Evolutionary conservation across 2,888 invertebrate genomes (phyloP), one percentile per base, ranked within the genome.

Genomic region (Maniola hyperantus): DNA sequence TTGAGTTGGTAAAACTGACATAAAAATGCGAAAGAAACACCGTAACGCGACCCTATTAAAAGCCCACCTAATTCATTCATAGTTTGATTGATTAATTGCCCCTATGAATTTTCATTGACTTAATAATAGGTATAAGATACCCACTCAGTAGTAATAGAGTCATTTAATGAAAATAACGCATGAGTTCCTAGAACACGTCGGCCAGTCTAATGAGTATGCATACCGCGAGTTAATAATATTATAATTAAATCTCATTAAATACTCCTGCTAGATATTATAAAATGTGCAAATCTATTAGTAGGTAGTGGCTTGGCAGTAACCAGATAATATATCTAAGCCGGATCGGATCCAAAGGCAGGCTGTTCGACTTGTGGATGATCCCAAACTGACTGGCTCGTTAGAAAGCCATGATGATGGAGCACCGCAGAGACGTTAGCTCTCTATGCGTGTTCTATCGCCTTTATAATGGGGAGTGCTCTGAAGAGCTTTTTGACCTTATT

Each of bases 201-300:
- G 13, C 44, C 13, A 20, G 34, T 26, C n/a, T 42, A 58, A 59
- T 66, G 18, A 57, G 60, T 60, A 69, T 60, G 64, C 65, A 64
- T 50, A 46, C 44, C 60, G 50, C 51, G 64, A 15, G 33, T 51
- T 55, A 58, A 65, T 69, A 63, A 15, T 66, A 66, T 64, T 51
- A 64, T 68, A 58, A 39, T 62, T 60, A 51, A 51, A 51, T 51
- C 33, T 34, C 44, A 55, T 44, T 64, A 34, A n/a, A 11, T 59
- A 11, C 39, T 10, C 36, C 18, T 15, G n/a, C 6, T 39, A 36
- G 13, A 8, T 18, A 62, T 42, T 36, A 26, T 26, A 44, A 58
- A 57, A 53, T 39, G 46, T 33, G 46, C 15, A 8, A 48, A 18
- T 48, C 18, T 48, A 18, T 15, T 4, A 15, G 48, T 48, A 48